These are phyloP conservation scores for Ochropacha duplaris DNA, from an alignment of 2,888 invertebrate species.

Conservation along the genomic window DNA sequence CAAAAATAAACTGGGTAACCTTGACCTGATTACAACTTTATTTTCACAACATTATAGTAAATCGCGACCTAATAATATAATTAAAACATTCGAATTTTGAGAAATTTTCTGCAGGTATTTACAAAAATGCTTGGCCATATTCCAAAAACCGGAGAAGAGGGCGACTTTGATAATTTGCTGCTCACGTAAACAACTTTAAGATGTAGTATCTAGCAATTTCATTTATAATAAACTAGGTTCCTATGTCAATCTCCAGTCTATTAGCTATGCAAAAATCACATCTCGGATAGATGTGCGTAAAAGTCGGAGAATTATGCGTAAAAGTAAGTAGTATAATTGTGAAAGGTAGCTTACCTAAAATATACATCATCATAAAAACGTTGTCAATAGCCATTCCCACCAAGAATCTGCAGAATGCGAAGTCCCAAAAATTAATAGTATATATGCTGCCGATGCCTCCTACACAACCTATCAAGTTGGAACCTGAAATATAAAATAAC, in stretches of 20 bases:
- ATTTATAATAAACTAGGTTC: too few species aligned
- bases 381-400: constrained; percentile 94
- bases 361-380: constrained; percentile 95
- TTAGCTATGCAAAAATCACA: too few species aligned
- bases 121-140: not conserved
- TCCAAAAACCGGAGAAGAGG: not conserved
- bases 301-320: too few species aligned
- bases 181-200: too few species aligned
- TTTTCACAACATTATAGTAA: not conserved
- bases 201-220: not conserved
- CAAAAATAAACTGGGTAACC: not conserved
- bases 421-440: constrained; percentile 87
- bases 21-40: not conserved
- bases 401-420: constrained; percentile 89
- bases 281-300: too few species aligned
- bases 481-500: constrained; percentile 58
- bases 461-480: constrained; percentile 87
- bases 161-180: too few species aligned
- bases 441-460: constrained; percentile 88
- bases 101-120: not conserved
- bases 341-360: constrained; percentile 89
- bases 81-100: not conserved
- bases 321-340: too few species aligned
- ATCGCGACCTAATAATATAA: not conserved
- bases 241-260: too few species aligned